Base-by-base conservation (phyloP, 2,888 invertebrate species). In the Gymnosoma rotundatum region DNA sequence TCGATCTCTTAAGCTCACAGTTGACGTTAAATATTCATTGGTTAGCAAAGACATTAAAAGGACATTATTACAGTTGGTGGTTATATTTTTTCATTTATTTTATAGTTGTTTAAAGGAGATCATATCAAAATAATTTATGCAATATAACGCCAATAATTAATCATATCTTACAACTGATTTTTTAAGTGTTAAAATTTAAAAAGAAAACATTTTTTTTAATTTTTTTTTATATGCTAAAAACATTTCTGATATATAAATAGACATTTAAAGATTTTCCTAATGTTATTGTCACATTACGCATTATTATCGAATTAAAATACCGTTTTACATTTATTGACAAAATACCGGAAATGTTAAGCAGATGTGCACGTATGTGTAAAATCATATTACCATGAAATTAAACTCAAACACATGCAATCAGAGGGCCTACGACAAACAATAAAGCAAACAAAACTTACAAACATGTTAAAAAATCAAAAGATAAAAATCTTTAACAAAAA, bases 231-330 rank as follows among this genome's bases (percentile, higher is more conserved):
- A 3, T 18, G 7, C 8, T 18, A 18, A 20, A 52, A 0, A 50
- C 3, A 18, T 18, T 52, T 20, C 0, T 54, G 54, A n/a, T 20
- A 7, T 18, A 52, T n/a, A 38, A 50, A 60, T 36, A 12, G 7
- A 42, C 12, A 36, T 32, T 5, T 5, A 32, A 32, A 32, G 6
- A 32, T 6, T 32, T 32, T 50, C 69, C 50, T 60, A 48, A 67
- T 50, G 14, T 14, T 54, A n/a, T 58, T 12, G 5, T 7, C 8
- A 14, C 18, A 50, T 67, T n/a, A 82, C 79, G 78, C 69, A 86
- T 87, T 78, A 87, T 86, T 87, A 83, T 87, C 83, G 76, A 84
- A 86, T 87, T 87, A 87, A 87, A 87, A 86, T 87, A 67, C 83
- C 75, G 86, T 83, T 83, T 86, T 66, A 75, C 72, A 60, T 78